Percentiles rank a stretch among this genome's conserved stretches.
These are phyloP conservation scores for Drosophila leonis DNA, from an alignment of 2,888 invertebrate species.

Conservation along the genomic window DNA sequence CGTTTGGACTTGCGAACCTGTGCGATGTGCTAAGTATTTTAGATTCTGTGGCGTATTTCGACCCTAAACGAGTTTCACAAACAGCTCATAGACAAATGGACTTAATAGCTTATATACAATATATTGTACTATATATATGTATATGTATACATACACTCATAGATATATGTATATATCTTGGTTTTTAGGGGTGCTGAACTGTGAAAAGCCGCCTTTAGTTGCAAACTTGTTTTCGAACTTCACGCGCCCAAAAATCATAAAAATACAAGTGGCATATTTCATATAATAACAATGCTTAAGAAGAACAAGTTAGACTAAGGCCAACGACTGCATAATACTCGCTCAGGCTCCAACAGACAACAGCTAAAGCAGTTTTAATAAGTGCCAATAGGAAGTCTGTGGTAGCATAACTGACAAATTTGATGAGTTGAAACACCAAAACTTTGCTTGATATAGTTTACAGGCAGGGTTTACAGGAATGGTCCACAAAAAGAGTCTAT, in stretches of 20 bases:
- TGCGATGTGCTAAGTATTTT: conserved; percentile 22
- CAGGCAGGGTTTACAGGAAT: too few species aligned
- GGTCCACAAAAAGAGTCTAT: too few species aligned
- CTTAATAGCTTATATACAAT: conserved; percentile 39
- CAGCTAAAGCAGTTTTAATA: neutral
- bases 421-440: too few species aligned
- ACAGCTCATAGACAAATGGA: conserved; percentile 39
- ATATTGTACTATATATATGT: neutral
- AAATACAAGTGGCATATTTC: conserved; percentile 12
- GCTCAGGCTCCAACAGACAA: neutral
- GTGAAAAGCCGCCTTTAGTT: conserved; percentile 1
- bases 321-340: neutral
- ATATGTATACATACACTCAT: neutral
- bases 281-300: conserved; percentile 3
- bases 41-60: conserved; percentile 33
- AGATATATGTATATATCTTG: neutral
- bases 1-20: conserved; percentile 21
- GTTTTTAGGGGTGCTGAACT: conserved; percentile 49
- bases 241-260: conserved; percentile 17
- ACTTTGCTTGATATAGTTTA: too few species aligned
- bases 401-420: too few species aligned
- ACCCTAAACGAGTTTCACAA: conserved; percentile 56
- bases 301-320: neutral
- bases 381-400: neutral
- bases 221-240: conserved; percentile 39